Conservation (phyloP, 1,140 invertebrate species). For the Fragariocoptes setiger region DNA sequence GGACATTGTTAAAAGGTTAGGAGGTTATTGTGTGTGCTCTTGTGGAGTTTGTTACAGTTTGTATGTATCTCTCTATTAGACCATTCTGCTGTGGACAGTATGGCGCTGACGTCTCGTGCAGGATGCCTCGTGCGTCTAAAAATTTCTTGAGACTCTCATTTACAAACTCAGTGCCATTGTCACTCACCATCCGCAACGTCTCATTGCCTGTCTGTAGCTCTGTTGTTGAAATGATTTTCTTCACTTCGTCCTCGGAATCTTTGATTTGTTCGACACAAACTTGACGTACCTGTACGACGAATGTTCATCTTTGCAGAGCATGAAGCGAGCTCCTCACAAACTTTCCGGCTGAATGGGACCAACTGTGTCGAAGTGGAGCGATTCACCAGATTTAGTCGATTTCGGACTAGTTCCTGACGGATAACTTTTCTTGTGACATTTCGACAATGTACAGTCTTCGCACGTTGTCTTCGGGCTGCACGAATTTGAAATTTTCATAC, state of each 20-base stretch:
- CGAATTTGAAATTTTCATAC: not conserved
- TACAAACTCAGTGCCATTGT: conserved; percentile 3
- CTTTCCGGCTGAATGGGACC: too few species aligned
- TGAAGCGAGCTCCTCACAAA: too few species aligned
- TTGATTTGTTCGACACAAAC: too few species aligned
- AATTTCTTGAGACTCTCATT: not conserved
- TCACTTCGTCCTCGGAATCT: not conserved
- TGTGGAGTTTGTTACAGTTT: conserved; percentile 17
- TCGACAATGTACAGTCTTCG: not conserved
- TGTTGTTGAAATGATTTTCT: not conserved
- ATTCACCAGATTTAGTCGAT: not conserved
- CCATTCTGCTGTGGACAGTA: conserved; percentile 21
- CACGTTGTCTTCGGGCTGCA: not conserved
- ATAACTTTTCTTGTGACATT: not conserved
- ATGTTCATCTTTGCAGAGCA: too few species aligned
- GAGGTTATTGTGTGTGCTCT: too few species aligned
- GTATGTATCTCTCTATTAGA: conserved; percentile 19
- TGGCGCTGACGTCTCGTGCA: conserved; percentile 18
- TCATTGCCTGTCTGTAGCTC: conserved; percentile 1
- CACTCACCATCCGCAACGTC: not conserved
- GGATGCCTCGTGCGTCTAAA: not conserved
- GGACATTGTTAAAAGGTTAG: too few species aligned
- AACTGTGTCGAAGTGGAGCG: not conserved
- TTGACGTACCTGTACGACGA: too few species aligned
- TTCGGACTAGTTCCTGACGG: not conserved